Conservation (phyloP, 1,140 invertebrate species). For the Hylyphantes graminicola region DNA sequence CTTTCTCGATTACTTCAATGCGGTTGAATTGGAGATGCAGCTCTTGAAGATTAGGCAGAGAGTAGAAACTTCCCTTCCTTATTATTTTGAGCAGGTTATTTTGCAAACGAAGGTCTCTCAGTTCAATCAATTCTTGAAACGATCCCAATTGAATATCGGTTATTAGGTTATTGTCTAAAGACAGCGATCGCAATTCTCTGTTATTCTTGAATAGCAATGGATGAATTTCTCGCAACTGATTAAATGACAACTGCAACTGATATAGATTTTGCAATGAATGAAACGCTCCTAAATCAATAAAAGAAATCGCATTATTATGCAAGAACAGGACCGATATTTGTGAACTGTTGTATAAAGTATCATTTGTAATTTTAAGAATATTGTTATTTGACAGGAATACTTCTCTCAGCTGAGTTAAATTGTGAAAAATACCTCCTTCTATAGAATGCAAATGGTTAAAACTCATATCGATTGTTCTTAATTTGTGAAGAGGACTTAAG, state of each 20-base stretch:
- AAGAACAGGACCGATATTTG: constrained; percentile 84
- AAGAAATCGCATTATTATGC: constrained; percentile 85
- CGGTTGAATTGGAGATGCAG: constrained; percentile 89
- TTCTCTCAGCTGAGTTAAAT: constrained; percentile 80
- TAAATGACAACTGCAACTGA: constrained; percentile 86
- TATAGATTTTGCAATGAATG: constrained; percentile 79
- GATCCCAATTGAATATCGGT: constrained; percentile 80
- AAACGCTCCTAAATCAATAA: constrained; percentile 80
- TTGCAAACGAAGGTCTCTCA: constrained; percentile 84
- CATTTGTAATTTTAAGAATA: constrained; percentile 82
- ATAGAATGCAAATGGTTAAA: constrained; percentile 89
- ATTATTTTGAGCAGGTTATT: constrained; percentile 83
- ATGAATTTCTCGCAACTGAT: constrained; percentile 83
- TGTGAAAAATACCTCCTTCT: constrained; percentile 79
- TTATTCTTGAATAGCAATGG: constrained; percentile 79
- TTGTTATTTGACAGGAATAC: constrained; percentile 92
- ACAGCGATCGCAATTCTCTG: constrained; percentile 81
- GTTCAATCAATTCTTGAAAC: constrained; percentile 77
- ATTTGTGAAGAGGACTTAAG: constrained; percentile 79
- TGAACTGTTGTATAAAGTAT: constrained; percentile 81
- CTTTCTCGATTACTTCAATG: constrained; percentile 82
- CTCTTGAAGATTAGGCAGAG: constrained; percentile 81
- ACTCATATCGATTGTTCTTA: constrained; percentile 85
- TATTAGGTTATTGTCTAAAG: constrained; percentile 90
- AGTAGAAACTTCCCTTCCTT: constrained; percentile 81